Percentiles rank a stretch among this genome's conserved stretches.
phyloP scores from a whole-genome alignment of 2,113 vertebrate species.

The Phasianus colchicus region DNA sequence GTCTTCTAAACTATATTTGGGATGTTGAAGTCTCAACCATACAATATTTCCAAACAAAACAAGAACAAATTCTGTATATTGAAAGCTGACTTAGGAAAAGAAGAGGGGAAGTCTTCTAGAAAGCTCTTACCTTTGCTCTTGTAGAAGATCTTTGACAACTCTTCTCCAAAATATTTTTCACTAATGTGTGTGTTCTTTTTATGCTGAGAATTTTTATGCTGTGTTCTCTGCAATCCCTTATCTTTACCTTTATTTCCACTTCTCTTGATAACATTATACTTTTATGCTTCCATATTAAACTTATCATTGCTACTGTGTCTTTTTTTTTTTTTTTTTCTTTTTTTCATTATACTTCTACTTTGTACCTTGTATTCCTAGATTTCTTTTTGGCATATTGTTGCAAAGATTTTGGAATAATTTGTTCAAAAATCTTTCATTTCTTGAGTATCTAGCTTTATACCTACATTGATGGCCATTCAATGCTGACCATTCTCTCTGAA shows the following conservation, averaged over 20 bases:
- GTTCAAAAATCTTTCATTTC: background rate
- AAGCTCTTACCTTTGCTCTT: background rate
- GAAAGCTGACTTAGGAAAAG: background rate
- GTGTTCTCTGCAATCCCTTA: rapidly evolving
- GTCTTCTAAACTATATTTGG: background rate
- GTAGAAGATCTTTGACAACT: background rate
- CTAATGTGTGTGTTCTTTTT: background rate
- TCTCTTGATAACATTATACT: background rate
- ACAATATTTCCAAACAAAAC: background rate
- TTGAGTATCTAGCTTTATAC: background rate
- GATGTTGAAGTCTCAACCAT: background rate
- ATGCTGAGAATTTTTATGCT: rapidly evolving
- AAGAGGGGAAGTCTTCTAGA: background rate
- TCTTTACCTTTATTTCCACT: background rate
- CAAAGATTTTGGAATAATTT: background rate
- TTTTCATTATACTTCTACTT: background rate
- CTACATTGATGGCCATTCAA: background rate
- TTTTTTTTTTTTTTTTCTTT: background rate
- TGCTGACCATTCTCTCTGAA: background rate
- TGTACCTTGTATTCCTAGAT: background rate
- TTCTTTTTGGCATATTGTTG: background rate
- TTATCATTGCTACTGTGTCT: background rate
- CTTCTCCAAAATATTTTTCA: background rate
- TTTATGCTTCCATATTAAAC: background rate
- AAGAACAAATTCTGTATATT: rapidly evolving